phyloP scores from a whole-genome alignment of 2,113 vertebrate species.

The Hemiprocne comata region DNA sequence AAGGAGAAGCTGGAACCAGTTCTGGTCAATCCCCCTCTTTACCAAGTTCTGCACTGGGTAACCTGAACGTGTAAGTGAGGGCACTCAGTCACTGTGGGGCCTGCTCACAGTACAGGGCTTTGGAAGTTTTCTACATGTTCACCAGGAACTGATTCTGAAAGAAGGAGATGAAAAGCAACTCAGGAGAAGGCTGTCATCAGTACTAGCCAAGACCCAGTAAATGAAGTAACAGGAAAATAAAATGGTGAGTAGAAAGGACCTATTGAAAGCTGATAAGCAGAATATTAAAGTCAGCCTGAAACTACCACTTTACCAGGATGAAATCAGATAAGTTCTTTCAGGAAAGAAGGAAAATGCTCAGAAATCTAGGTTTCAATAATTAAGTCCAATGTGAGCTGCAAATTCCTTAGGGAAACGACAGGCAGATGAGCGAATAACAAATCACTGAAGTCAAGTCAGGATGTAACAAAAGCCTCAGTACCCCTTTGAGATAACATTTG shows the following conservation, averaged over 20 bases:
- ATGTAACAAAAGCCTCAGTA: conserved; percentile 43
- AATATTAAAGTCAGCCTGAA: conserved; percentile 35
- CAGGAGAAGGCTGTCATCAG: neutral
- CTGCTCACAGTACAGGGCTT: neutral
- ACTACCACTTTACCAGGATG: neutral
- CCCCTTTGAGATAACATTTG: conserved; percentile 54
- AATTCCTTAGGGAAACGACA: conserved; percentile 14
- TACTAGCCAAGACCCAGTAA: neutral
- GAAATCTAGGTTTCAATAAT: conserved; percentile 7
- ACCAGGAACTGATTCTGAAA: neutral
- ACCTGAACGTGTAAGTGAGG: neutral
- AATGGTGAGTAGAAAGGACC: neutral
- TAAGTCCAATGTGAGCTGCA: neutral
- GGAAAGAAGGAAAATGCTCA: conserved; percentile 22
- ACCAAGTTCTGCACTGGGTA: neutral
- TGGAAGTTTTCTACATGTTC: neutral
- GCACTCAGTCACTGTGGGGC: neutral
- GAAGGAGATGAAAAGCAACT: neutral
- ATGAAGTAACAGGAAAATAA: neutral
- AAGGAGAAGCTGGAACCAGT: neutral
- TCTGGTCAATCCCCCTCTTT: neutral
- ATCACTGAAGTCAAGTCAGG: conserved; percentile 22
- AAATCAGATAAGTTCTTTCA: conserved; percentile 1
- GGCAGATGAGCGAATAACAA: conserved; percentile 17
- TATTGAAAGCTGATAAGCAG: neutral